phyloP scores from a whole-genome alignment of 2,888 invertebrate genomes.

The Lottia gigantea region DNA sequence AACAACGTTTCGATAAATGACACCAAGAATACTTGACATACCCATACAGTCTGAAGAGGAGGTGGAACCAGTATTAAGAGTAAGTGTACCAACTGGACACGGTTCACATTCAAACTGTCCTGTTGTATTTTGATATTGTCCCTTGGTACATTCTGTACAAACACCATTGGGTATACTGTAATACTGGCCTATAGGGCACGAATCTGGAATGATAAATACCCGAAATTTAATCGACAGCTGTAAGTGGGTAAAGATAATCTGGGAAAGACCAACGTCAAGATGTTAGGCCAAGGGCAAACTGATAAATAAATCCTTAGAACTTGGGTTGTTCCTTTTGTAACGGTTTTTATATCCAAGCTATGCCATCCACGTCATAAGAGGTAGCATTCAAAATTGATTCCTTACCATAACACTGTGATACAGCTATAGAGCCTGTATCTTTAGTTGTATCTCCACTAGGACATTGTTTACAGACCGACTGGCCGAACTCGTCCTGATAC shows the following conservation, averaged over 20 bases:
- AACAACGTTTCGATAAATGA: no score
- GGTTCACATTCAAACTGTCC: conserved; percentile 15
- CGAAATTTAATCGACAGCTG: no score
- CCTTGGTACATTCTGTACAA: conserved; percentile 18
- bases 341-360: no score
- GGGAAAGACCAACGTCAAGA: no score
- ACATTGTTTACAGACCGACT: conserved; percentile 17
- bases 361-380: no score
- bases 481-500: conserved; percentile 27
- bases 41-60: neutral
- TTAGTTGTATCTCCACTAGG: conserved; percentile 5
- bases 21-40: neutral
- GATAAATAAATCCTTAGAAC: no score
- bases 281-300: no score
- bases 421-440: neutral
- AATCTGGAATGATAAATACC: neutral
- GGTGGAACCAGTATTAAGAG: neutral
- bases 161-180: neutral
- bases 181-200: neutral
- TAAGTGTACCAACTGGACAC: conserved; percentile 19
- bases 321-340: no score
- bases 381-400: no score
- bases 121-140: conserved; percentile 11
- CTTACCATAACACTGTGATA: conserved; percentile 10
- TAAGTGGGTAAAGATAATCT: no score